Evolutionary conservation across 1,140 invertebrate genomes (phyloP).

Genomic region (Drosophila sp.): DNA sequence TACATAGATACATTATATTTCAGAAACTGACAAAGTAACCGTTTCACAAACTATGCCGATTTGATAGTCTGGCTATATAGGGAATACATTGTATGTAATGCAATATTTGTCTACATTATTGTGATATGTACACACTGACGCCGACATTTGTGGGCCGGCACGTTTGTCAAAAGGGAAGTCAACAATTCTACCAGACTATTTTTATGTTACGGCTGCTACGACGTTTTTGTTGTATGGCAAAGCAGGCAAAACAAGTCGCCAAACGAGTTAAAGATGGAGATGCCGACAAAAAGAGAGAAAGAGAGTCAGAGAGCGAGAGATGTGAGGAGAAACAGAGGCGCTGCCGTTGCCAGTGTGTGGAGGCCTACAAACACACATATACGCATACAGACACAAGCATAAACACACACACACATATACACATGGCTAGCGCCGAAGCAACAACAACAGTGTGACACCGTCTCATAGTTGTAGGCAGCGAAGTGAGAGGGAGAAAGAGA

Average conservation of each 20-base stretch:
- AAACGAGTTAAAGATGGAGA: constrained; percentile 64
- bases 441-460: constrained; percentile 44
- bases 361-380: constrained; percentile 68
- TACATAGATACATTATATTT: too few species aligned
- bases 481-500: constrained; percentile 32
- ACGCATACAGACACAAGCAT: not conserved
- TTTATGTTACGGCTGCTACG: constrained; percentile 47
- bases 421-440: constrained; percentile 23
- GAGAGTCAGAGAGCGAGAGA: constrained; percentile 6
- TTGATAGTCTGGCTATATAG: constrained; percentile 18
- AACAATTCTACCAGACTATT: constrained; percentile 56
- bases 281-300: constrained; percentile 24
- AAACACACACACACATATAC: not conserved
- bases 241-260: constrained; percentile 51
- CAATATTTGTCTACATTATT: constrained; percentile 20
- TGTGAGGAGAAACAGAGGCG: constrained; percentile 8
- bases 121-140: constrained; percentile 38
- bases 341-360: constrained; percentile 48
- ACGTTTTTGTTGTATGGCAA: constrained; percentile 21
- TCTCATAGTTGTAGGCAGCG: constrained; percentile 25
- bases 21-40: too few species aligned
- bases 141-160: constrained; percentile 40
- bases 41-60: constrained; percentile 7
- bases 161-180: constrained; percentile 50
- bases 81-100: constrained; percentile 1